phyloP scores from a whole-genome alignment of 2,797 vertebrate species.

The Sebastes melanostomus region DNA sequence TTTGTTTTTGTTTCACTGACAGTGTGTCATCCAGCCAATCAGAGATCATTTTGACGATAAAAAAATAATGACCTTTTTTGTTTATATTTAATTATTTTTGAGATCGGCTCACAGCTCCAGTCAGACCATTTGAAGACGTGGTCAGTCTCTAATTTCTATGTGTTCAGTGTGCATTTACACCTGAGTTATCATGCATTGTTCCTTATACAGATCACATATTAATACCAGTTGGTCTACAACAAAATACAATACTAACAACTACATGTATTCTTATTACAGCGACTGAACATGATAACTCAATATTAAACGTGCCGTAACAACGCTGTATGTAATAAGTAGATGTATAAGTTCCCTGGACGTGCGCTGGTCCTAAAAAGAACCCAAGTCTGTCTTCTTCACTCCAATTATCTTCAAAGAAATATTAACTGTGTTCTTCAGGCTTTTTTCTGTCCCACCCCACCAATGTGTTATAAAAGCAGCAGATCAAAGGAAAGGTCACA shows the following conservation, averaged over 20 bases:
- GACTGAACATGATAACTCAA: neutral
- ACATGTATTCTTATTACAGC: too few relatives aligned
- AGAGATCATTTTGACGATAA: neutral
- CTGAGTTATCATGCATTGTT: neutral
- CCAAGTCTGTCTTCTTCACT: neutral
- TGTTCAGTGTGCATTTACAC: neutral
- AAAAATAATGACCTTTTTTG: neutral
- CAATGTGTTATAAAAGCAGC: neutral
- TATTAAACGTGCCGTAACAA: neutral
- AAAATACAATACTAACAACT: too few relatives aligned
- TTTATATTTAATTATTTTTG: neutral
- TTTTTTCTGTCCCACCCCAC: conserved; percentile 2
- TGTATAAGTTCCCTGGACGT: neutral
- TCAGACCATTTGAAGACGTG: neutral
- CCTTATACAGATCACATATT: neutral
- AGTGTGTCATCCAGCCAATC: neutral
- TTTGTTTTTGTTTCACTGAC: neutral
- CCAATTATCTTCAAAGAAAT: conserved; percentile 42
- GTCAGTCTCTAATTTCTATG: neutral
- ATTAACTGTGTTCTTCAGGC: conserved; percentile 28
- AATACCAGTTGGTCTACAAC: neutral
- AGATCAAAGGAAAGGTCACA: conserved; percentile 51
- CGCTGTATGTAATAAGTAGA: neutral
- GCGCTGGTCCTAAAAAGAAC: conserved; percentile 3
- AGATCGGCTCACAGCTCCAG: neutral